Conservation (phyloP, 2,888 invertebrate genomes). For the Cancer borealis region DNA sequence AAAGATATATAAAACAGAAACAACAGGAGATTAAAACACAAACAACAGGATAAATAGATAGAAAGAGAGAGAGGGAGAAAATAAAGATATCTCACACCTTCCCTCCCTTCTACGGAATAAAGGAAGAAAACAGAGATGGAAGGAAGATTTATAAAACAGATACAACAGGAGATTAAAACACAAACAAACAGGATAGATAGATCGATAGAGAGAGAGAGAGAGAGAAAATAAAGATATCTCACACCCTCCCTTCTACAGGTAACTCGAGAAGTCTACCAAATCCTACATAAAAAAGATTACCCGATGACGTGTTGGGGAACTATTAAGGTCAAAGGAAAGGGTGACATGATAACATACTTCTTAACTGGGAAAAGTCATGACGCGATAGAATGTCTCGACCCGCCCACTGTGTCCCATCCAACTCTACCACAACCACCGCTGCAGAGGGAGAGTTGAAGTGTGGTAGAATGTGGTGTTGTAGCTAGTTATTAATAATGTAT, state of each 20-base stretch:
- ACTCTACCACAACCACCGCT: no score
- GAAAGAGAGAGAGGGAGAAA: no score
- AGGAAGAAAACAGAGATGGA: neutral
- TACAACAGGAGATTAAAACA: neutral
- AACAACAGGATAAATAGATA: no score
- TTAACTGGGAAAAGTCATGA: slow-evolving; percentile 69
- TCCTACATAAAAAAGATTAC: slow-evolving; percentile 88
- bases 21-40: neutral
- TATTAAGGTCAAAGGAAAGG: slow-evolving; percentile 86
- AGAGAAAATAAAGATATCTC: neutral
- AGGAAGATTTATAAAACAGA: no score
- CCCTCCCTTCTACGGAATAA: no score
- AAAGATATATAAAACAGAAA: neutral
- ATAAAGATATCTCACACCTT: no score
- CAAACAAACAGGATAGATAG: neutral
- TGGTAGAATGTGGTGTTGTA: neutral
- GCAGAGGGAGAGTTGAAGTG: neutral
- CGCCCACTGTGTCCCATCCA: slow-evolving; percentile 36
- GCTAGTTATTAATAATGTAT: no score
- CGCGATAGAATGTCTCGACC: slow-evolving; percentile 53
- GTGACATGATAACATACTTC: slow-evolving; percentile 77
- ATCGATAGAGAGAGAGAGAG: neutral
- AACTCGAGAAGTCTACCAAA: slow-evolving; percentile 92
- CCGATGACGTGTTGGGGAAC: slow-evolving; percentile 91
- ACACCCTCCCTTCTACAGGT: slow-evolving; percentile 83